Evolutionary conservation across 2,797 vertebrate species (phyloP).

Genomic region (Toxotes lorentzi): DNA sequence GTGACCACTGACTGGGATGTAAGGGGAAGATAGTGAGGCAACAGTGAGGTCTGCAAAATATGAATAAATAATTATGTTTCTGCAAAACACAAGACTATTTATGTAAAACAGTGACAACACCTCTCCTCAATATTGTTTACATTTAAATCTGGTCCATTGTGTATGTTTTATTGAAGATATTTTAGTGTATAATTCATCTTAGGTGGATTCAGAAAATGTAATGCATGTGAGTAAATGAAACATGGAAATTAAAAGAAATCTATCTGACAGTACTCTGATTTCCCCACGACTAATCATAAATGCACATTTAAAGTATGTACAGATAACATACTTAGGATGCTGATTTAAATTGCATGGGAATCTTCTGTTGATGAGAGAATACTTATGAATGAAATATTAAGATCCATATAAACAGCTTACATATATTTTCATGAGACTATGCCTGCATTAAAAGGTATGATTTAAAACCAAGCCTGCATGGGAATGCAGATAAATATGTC

Average conservation of each 20-base stretch:
- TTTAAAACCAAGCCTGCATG: neutral
- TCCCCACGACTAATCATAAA: neutral
- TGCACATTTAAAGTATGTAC: no score
- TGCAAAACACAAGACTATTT: neutral
- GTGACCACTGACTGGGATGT: neutral
- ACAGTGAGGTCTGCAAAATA: neutral
- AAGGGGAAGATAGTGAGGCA: neutral
- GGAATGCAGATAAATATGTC: neutral
- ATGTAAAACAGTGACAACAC: slow-evolving; percentile 23
- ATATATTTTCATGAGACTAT: neutral
- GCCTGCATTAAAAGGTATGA: neutral
- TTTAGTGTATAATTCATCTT: slow-evolving; percentile 27
- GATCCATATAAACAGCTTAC: neutral
- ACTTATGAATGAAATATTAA: slow-evolving; percentile 1
- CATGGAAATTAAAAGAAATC: neutral
- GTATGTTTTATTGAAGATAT: slow-evolving; percentile 6
- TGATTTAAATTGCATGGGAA: neutral
- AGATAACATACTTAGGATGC: neutral
- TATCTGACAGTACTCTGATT: neutral
- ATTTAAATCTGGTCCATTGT: slow-evolving; percentile 14
- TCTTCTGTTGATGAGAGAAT: neutral
- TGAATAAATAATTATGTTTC: slow-evolving; percentile 18
- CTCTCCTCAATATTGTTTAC: slow-evolving; percentile 17
- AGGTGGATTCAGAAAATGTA: neutral
- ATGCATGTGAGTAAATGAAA: neutral